Conservation (phyloP, 1,140 invertebrate genomes). For the Drosophila parabipectinata region DNA sequence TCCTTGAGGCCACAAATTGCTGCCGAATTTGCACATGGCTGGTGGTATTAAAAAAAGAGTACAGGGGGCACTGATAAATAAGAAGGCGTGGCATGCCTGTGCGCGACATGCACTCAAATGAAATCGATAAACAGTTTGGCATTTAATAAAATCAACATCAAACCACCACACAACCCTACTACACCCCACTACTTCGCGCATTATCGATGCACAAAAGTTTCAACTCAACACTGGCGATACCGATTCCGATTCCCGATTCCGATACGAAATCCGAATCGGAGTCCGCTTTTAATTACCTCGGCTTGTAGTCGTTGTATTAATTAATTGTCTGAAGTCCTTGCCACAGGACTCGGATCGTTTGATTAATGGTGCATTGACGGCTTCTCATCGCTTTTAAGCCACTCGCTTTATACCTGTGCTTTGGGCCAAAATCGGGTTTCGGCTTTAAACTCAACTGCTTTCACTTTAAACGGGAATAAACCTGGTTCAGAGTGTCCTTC, state of each 20-base stretch:
- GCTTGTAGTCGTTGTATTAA: slow-evolving; percentile 3
- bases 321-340: slow-evolving; percentile 3
- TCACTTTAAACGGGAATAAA: background rate
- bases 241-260: background rate
- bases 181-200: too few species aligned
- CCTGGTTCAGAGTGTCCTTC: too few species aligned
- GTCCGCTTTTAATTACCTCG: slow-evolving; percentile 35
- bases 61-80: background rate
- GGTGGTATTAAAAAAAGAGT: background rate
- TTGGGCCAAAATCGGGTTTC: background rate
- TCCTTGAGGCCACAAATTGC: slow-evolving; percentile 52
- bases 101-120: slow-evolving; percentile 63
- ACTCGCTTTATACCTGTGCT: background rate
- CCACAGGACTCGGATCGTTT: background rate
- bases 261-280: background rate
- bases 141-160: slow-evolving; percentile 67
- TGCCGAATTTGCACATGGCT: slow-evolving; percentile 61
- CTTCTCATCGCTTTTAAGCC: background rate
- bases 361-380: background rate
- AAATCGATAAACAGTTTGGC: slow-evolving; percentile 72
- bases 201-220: slow-evolving; percentile 19
- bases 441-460: background rate
- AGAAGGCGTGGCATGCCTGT: slow-evolving; percentile 39
- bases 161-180: background rate
- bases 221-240: background rate